Percentiles rank a stretch among this genome's conserved stretches.
phyloP scores from a whole-genome alignment of 2,113 vertebrate genomes.

The Hemibagrus wyckioides region DNA sequence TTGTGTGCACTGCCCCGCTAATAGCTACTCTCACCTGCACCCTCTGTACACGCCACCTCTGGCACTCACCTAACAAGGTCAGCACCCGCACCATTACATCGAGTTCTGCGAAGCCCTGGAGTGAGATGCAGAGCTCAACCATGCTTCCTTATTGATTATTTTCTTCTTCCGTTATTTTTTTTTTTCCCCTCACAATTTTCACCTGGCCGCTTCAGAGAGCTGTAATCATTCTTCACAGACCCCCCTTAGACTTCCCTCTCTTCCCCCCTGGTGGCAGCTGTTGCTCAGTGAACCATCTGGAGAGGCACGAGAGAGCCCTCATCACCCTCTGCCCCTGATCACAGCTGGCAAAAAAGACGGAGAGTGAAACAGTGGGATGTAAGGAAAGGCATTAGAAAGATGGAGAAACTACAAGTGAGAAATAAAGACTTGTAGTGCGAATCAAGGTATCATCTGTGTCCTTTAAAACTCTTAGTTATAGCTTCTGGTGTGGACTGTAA shows the following conservation, averaged over 20 bases:
- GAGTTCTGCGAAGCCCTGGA: not conserved
- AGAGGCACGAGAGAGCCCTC: conserved; percentile 71
- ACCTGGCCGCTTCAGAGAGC: conserved; percentile 66
- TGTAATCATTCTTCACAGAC: conserved; percentile 60
- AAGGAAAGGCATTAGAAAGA: conserved; percentile 21
- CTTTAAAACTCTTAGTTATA: conserved; percentile 55
- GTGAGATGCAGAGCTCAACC: not conserved
- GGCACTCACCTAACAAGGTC: conserved; percentile 46
- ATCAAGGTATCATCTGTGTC: conserved; percentile 49
- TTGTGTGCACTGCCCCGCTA: conserved; percentile 36
- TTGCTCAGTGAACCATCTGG: conserved; percentile 72
- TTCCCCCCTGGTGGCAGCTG: conserved; percentile 63
- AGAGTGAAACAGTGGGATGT: conserved; percentile 8
- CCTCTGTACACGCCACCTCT: conserved; percentile 45
- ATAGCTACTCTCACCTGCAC: conserved; percentile 46
- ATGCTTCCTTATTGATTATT: conserved; percentile 60
- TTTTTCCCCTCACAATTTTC: conserved; percentile 56
- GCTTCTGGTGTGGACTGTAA: not conserved
- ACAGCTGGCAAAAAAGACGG: conserved; percentile 63
- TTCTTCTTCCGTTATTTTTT: conserved; percentile 37
- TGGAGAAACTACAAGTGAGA: conserved; percentile 36
- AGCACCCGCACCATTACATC: conserved; percentile 25
- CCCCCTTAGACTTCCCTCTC: conserved; percentile 32
- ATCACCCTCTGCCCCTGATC: conserved; percentile 73
- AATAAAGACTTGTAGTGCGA: conserved; percentile 11